These are phyloP conservation scores for Rostratula benghalensis DNA, from an alignment of 2,113 vertebrate species.

Conservation along the genomic window DNA sequence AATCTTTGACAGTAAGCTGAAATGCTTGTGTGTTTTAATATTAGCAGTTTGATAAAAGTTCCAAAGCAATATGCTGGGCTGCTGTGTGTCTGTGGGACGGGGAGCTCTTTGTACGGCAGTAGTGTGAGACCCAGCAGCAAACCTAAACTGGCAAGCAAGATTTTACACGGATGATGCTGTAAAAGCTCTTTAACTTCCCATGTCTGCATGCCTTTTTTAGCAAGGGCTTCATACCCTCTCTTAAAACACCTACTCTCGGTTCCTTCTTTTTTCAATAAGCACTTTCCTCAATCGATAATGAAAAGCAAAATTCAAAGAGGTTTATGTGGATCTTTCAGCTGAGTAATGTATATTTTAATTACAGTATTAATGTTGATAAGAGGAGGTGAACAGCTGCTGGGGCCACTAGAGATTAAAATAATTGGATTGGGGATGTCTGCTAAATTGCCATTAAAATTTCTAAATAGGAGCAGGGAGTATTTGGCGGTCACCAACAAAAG, in stretches of 20 bases:
- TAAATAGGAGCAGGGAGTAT: background rate
- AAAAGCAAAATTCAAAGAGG: background rate
- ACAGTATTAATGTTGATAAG: background rate
- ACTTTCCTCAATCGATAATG: background rate
- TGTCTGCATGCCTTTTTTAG: background rate
- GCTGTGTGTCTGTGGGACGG: background rate
- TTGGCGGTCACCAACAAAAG: background rate
- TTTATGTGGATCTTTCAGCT: background rate
- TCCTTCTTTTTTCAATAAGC: background rate
- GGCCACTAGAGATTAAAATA: conserved; percentile 9
- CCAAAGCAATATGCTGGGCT: background rate
- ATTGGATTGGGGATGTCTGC: background rate
- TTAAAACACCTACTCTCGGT: background rate
- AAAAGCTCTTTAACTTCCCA: background rate
- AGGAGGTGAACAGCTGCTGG: background rate
- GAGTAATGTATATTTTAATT: background rate
- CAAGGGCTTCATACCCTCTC: background rate
- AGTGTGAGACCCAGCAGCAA: background rate
- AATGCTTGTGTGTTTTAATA: background rate
- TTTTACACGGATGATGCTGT: background rate
- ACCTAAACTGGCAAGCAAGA: background rate
- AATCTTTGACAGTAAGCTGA: background rate
- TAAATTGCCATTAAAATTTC: background rate
- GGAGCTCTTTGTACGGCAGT: background rate
- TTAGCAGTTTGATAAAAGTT: background rate